These are phyloP conservation scores for Stenoptilia bipunctidactyla DNA, from an alignment of 2,888 invertebrate genomes.

Conservation along the genomic window DNA sequence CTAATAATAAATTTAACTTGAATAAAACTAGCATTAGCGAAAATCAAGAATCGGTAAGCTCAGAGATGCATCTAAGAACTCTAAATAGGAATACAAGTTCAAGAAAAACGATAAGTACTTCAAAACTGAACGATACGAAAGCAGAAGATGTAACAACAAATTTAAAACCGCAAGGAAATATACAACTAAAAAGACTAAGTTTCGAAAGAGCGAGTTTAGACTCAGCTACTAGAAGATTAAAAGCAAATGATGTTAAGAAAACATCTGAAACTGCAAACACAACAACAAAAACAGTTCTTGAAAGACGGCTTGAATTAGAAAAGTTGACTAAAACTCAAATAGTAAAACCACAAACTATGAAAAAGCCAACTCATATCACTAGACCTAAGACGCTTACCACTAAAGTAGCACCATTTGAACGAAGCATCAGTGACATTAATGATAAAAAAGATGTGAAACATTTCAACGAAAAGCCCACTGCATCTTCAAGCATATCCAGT, in stretches of 20 bases:
- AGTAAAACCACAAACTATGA: conserved; percentile 25
- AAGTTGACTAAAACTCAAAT: conserved; percentile 40
- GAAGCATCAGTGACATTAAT: conserved; percentile 34
- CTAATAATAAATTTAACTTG: conserved; percentile 22
- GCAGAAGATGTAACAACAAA: conserved; percentile 15
- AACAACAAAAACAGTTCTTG: conserved; percentile 54
- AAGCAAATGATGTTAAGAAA: conserved; percentile 25
- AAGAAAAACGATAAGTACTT: conserved; percentile 25
- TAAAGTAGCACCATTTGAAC: conserved; percentile 50
- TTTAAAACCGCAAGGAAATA: conserved; percentile 35
- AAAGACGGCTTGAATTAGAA: conserved; percentile 60
- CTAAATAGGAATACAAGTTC: conserved; percentile 36
- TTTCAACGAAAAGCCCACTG: conserved; percentile 23
- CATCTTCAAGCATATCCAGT: conserved; percentile 23
- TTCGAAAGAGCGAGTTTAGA: conserved; percentile 64
- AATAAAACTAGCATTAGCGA: conserved; percentile 19
- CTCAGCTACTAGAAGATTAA: conserved; percentile 50
- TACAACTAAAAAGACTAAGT: conserved; percentile 55
- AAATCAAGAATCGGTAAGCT: conserved; percentile 32
- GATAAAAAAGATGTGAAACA: conserved; percentile 22
- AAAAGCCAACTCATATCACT: conserved; percentile 34
- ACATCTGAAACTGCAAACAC: conserved; percentile 40
- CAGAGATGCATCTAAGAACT: conserved; percentile 36
- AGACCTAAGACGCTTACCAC: conserved; percentile 50
- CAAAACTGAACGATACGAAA: conserved; percentile 6